Percentiles rank a stretch among this genome's conserved stretches.
Conservation (phyloP, 2,888 invertebrate genomes). For the Rotaria sp. region DNA sequence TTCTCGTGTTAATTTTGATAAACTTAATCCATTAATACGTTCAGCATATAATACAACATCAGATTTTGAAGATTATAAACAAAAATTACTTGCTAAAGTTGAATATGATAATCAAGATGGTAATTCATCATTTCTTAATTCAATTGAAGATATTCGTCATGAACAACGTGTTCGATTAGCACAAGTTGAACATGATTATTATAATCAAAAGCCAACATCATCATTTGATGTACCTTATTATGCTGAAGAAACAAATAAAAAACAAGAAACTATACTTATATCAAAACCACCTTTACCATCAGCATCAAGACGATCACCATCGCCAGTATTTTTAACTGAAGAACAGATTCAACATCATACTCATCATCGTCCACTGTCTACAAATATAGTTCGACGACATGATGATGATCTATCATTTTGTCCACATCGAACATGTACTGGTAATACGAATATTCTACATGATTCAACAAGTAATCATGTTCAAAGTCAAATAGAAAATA, state of each 20-base stretch:
- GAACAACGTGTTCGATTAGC: background rate
- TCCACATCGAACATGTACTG: background rate
- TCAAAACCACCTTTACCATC: conserved; percentile 13
- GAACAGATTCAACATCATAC: background rate
- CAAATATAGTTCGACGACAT: background rate
- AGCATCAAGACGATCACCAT: background rate
- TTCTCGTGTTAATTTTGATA: background rate
- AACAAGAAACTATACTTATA: background rate
- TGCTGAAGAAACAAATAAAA: background rate
- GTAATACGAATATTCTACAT: background rate
- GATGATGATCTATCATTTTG: background rate
- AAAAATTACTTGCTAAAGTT: background rate
- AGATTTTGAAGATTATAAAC: conserved; percentile 16
- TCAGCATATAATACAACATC: conserved; percentile 24
- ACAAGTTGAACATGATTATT: conserved; percentile 4
- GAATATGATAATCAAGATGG: background rate
- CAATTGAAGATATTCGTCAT: background rate
- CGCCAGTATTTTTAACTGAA: background rate
- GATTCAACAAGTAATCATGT: background rate
- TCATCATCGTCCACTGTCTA: background rate
- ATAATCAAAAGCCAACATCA: background rate
- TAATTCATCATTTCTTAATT: background rate
- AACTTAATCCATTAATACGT: conserved; percentile 16
- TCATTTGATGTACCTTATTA: background rate
- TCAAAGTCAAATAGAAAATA: background rate